Evolutionary conservation across 2,888 invertebrate species (phyloP).

Genomic region (Girardia tigrina): DNA sequence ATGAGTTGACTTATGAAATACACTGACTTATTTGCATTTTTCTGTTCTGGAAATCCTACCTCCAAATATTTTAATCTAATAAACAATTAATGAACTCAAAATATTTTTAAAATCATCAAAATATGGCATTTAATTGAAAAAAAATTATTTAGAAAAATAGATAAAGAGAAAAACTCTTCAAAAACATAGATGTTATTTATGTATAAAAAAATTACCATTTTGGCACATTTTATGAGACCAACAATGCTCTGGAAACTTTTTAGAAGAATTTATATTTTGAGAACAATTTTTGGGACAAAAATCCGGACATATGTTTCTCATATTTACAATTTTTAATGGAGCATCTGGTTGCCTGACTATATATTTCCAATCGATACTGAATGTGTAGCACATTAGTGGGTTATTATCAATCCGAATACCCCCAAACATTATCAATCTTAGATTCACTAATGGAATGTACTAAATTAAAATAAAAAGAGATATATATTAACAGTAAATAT

Average conservation of each 20-base stretch:
- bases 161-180: no score
- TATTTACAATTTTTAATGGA: constrained; percentile 49
- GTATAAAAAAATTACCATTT: constrained; percentile 32
- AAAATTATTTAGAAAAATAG: no score
- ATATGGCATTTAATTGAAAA: no score
- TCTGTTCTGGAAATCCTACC: no score
- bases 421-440: constrained; percentile 30
- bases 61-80: no score
- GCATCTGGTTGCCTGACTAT: constrained; percentile 54
- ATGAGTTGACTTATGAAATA: no score
- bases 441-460: neutral
- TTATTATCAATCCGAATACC: constrained; percentile 53
- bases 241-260: constrained; percentile 20
- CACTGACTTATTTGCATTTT: no score
- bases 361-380: constrained; percentile 75
- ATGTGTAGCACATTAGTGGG: constrained; percentile 70
- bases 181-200: no score
- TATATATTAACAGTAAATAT: no score
- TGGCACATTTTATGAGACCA: constrained; percentile 33
- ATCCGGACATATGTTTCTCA: constrained; percentile 38
- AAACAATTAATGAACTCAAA: no score
- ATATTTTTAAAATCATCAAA: no score
- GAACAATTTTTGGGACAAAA: constrained; percentile 24
- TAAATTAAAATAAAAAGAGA: no score
- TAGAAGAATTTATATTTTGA: neutral